Conservation (phyloP, 2,797 vertebrate species). For the Darevskia mixta region DNA sequence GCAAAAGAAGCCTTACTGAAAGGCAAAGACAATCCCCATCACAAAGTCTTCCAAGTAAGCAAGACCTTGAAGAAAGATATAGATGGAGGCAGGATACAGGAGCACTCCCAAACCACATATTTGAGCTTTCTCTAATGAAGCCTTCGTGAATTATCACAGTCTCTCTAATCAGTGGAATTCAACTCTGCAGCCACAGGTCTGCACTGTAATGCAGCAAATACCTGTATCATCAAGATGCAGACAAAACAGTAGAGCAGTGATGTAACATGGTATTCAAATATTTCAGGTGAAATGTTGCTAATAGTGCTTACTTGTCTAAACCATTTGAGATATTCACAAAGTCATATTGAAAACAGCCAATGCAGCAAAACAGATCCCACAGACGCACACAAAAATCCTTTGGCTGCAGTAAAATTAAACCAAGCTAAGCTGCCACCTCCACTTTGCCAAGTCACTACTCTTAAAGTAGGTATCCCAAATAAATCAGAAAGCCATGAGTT, state of each 20-base stretch:
- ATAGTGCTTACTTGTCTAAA: not conserved
- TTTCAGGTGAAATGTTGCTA: not conserved
- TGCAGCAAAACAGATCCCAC: not conserved
- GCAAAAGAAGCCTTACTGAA: not conserved
- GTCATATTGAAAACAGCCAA: not conserved
- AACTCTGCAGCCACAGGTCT: not conserved
- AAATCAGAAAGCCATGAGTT: not conserved
- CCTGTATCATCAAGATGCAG: not conserved
- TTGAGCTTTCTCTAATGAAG: not conserved
- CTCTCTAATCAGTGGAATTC: not conserved
- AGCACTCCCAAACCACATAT: no score
- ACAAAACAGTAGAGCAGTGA: not conserved
- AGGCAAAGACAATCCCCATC: not conserved
- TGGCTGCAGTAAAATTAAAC: not conserved
- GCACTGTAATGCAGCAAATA: not conserved
- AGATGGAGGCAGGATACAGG: not conserved
- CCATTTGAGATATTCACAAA: not conserved
- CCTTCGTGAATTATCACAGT: not conserved
- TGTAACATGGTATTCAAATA: not conserved
- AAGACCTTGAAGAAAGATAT: slow-evolving; percentile 18
- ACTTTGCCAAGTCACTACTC: not conserved
- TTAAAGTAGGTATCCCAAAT: not conserved
- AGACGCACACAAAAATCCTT: not conserved
- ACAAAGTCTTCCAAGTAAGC: not conserved
- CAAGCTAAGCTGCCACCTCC: not conserved